phyloP scores from a whole-genome alignment of 2,797 vertebrate species.

The Rhyacichthys aspro region DNA sequence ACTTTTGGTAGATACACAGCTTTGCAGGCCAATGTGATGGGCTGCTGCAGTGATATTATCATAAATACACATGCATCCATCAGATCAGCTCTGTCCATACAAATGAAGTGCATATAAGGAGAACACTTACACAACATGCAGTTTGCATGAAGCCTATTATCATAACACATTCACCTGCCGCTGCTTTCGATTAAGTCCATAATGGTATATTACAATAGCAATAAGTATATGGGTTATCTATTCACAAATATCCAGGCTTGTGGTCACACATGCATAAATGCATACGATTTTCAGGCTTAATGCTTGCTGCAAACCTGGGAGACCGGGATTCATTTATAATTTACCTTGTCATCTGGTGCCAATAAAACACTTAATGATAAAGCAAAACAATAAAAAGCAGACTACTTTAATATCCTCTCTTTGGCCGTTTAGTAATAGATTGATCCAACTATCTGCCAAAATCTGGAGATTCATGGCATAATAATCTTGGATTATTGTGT shows the following conservation, averaged over 20 bases:
- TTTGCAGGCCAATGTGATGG: conserved; percentile 7
- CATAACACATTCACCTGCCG: conserved; percentile 31
- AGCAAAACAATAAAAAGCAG: conserved; percentile 15
- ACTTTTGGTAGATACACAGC: conserved; percentile 2
- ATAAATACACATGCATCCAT: conserved; percentile 15
- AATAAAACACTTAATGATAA: conserved; percentile 26
- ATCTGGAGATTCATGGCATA: conserved; percentile 20
- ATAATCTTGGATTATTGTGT: conserved; percentile 28
- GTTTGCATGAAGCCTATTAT: conserved; percentile 18
- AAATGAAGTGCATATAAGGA: conserved; percentile 28
- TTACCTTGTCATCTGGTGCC: conserved; percentile 17
- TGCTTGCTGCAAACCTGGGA: conserved; percentile 18
- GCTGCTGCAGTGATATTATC: conserved; percentile 17
- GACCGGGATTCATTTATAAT: conserved; percentile 7
- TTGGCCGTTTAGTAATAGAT: conserved; percentile 25
- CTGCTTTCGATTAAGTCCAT: conserved; percentile 24
- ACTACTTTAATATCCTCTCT: conserved; percentile 19
- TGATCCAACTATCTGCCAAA: conserved; percentile 17
- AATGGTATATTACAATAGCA: conserved; percentile 17
- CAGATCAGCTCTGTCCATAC: conserved; percentile 25
- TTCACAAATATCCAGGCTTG: conserved; percentile 11
- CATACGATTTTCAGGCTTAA: conserved; percentile 6
- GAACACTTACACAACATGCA: conserved; percentile 23
- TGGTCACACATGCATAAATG: conserved; percentile 22
- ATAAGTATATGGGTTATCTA: conserved; percentile 10